phyloP scores from a whole-genome alignment of 2,113 vertebrate genomes.

The Camelus dromedarius region DNA sequence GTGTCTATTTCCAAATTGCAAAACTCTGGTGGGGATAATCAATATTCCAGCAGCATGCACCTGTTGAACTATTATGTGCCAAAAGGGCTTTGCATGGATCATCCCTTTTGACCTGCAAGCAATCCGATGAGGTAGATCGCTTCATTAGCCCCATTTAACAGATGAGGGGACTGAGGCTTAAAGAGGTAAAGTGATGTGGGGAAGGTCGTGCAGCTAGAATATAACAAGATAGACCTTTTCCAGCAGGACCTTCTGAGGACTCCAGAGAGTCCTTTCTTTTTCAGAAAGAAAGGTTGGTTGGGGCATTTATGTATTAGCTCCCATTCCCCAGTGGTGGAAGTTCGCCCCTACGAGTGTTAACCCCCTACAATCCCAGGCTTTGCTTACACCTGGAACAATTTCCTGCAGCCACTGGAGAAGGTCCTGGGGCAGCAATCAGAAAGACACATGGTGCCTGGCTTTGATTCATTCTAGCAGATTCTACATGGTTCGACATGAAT shows the following conservation, averaged over 20 bases:
- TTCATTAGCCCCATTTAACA: neutral
- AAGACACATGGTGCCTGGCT: neutral
- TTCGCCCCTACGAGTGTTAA: no score
- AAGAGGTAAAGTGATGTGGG: neutral
- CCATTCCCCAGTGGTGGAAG: neutral
- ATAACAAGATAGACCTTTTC: neutral
- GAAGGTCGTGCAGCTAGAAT: neutral
- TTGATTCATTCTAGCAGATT: neutral
- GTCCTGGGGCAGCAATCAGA: neutral
- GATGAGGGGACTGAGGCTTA: neutral
- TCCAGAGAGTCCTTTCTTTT: neutral
- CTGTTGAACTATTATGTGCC: accelerated
- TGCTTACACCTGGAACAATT: neutral
- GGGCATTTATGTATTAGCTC: neutral
- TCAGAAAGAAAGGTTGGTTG: neutral
- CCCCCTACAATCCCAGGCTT: neutral
- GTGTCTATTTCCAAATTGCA: neutral
- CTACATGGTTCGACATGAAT: neutral
- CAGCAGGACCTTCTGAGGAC: neutral
- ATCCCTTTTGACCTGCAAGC: neutral
- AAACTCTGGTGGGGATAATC: neutral
- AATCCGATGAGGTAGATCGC: neutral
- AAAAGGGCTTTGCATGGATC: neutral
- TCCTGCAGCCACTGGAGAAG: neutral
- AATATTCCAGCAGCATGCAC: neutral